A percentile compares a stretch with the other conserved stretches of the same genome.
These are phyloP conservation scores for Asbolus verrucosus DNA, from an alignment of 1,140 invertebrate genomes.

Conservation along the genomic window DNA sequence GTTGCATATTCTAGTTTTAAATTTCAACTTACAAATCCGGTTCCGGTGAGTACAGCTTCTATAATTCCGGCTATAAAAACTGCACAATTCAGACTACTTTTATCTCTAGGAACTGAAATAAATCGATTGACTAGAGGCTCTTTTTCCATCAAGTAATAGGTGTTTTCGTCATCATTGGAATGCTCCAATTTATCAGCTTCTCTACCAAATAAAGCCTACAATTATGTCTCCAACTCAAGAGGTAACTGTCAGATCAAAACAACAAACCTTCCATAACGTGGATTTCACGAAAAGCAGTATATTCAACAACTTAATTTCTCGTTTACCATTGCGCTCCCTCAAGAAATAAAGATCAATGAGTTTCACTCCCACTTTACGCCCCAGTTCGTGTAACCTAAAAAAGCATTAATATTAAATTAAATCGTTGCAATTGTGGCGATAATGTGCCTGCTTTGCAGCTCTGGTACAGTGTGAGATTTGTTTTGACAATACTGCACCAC, in stretches of 20 bases:
- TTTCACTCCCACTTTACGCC: slow-evolving; percentile 93
- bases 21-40: slow-evolving; percentile 90
- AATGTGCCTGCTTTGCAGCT: slow-evolving; percentile 91
- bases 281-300: slow-evolving; percentile 97
- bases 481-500: slow-evolving; percentile 98
- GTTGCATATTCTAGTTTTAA: slow-evolving; percentile 1
- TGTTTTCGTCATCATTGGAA: slow-evolving; percentile 97
- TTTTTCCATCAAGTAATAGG: slow-evolving; percentile 99
- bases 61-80: slow-evolving; percentile 98
- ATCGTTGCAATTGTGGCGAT: slow-evolving; percentile 12
- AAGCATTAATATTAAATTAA: slow-evolving; percentile 30
- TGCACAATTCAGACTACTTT: slow-evolving; percentile 97
- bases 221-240: slow-evolving; percentile 44
- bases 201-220: slow-evolving; percentile 92
- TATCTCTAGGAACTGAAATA: slow-evolving; percentile 98
- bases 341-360: slow-evolving; percentile 94
- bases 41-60: slow-evolving; percentile 93
- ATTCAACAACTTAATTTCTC: slow-evolving; percentile 95
- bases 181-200: slow-evolving; percentile 99
- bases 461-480: slow-evolving; percentile 92
- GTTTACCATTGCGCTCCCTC: slow-evolving; percentile 91
- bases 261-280: slow-evolving; percentile 92
- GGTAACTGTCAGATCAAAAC: background rate
- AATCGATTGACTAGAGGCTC: slow-evolving; percentile 97
- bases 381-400: slow-evolving; percentile 90